phyloP scores from a whole-genome alignment of 2,888 invertebrate genomes.

The Melieria crassipennis region DNA sequence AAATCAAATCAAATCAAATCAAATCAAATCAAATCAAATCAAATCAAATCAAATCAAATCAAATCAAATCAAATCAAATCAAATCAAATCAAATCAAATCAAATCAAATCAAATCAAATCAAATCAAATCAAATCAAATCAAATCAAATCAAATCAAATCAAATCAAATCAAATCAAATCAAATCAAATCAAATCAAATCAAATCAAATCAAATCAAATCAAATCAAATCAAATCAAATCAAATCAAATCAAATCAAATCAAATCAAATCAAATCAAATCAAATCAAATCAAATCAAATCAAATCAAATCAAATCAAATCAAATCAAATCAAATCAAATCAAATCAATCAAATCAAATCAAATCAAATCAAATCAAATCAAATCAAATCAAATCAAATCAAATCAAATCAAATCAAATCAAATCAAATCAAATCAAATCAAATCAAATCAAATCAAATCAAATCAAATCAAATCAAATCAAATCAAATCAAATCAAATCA shows the following conservation, averaged over 20 bases:
- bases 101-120: slow-evolving; percentile 21
- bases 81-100: slow-evolving; percentile 17
- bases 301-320: slow-evolving; percentile 6
- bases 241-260: slow-evolving; percentile 22
- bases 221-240: slow-evolving; percentile 23
- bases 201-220: slow-evolving; percentile 21
- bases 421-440: too few relatives aligned
- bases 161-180: too few relatives aligned
- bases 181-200: not conserved
- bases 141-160: slow-evolving; percentile 23
- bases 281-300: slow-evolving; percentile 10
- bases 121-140: slow-evolving; percentile 25
- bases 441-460: too few relatives aligned
- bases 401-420: slow-evolving; percentile 4
- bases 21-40: slow-evolving; percentile 10
- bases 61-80: not conserved
- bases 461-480: too few relatives aligned
- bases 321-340: slow-evolving; percentile 15
- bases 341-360: slow-evolving; percentile 13
- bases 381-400: slow-evolving; percentile 21
- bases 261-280: slow-evolving; percentile 19
- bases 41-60: slow-evolving; percentile 15
- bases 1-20: not conserved
- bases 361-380: slow-evolving; percentile 18
- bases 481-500: too few relatives aligned